A percentile compares a stretch with the other conserved stretches of the same genome.
These are phyloP conservation scores for Lasioglossum marginatum DNA, from an alignment of 2,888 invertebrate genomes.

Conservation along the genomic window DNA sequence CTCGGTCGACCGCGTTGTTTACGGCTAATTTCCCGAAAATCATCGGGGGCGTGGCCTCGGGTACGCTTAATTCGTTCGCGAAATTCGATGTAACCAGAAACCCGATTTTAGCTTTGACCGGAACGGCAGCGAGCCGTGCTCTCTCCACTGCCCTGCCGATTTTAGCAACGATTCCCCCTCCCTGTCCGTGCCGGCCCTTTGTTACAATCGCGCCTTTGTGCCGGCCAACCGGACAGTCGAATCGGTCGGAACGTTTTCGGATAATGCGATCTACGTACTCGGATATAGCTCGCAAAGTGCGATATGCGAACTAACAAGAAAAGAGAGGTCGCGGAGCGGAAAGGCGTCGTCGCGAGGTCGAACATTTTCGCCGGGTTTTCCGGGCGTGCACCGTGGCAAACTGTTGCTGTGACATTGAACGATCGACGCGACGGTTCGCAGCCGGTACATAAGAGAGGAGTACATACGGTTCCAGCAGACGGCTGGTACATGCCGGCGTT, in stretches of 20 bases:
- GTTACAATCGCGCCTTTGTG: slow-evolving; percentile 32
- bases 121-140: slow-evolving; percentile 39
- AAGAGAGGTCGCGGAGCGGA: background rate
- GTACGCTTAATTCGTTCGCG: slow-evolving; percentile 56
- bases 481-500: slow-evolving; percentile 27
- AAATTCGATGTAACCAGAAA: slow-evolving; percentile 61
- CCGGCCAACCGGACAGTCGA: slow-evolving; percentile 2
- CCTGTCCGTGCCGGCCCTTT: background rate
- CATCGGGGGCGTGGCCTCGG: slow-evolving; percentile 41
- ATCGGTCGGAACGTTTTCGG: slow-evolving; percentile 39
- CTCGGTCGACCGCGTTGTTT: slow-evolving; percentile 66
- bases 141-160: slow-evolving; percentile 32
- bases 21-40: slow-evolving; percentile 68
- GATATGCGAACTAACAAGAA: background rate
- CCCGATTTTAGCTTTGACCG: slow-evolving; percentile 68
- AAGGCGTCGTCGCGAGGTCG: background rate
- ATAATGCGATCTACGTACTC: background rate
- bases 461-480: slow-evolving; percentile 26
- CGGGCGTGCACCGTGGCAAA: slow-evolving; percentile 50
- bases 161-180: slow-evolving; percentile 36
- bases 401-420: slow-evolving; percentile 70
- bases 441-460: slow-evolving; percentile 33
- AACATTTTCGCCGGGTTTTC: slow-evolving; percentile 42
- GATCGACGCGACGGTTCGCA: slow-evolving; percentile 47
- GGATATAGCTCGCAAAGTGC: background rate